These are phyloP conservation scores for Drosophila barbarae DNA, from an alignment of 2,888 invertebrate species.

Conservation along the genomic window DNA sequence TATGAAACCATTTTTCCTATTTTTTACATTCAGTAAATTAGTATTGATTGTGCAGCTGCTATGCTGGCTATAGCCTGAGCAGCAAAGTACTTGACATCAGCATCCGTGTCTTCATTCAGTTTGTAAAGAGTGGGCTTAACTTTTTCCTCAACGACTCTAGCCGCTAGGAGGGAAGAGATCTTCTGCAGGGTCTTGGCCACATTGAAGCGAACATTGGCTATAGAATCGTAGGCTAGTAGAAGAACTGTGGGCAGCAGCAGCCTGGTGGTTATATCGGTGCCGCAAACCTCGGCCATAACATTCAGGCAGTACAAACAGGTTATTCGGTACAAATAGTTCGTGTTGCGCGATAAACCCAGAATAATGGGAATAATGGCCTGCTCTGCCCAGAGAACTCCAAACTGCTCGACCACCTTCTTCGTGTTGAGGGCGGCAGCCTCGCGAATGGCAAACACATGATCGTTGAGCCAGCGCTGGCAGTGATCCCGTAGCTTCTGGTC, in stretches of 20 bases:
- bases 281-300: conserved; percentile 94
- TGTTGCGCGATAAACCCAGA: conserved; percentile 94
- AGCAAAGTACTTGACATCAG: conserved; percentile 99
- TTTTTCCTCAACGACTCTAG: conserved; percentile 91
- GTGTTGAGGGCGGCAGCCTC: conserved; percentile 98
- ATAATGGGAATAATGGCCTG: conserved; percentile 98
- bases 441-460: conserved; percentile 98
- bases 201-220: conserved; percentile 99
- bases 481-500: conserved; percentile 97
- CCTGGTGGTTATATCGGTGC: conserved; percentile 94
- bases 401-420: conserved; percentile 97
- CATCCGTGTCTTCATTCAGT: conserved; percentile 94
- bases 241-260: conserved; percentile 96
- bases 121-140: conserved; percentile 97
- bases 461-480: conserved; percentile 99
- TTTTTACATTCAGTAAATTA: too few relatives aligned
- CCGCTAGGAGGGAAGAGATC: conserved; percentile 94
- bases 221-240: conserved; percentile 94
- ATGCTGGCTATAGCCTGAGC: conserved; percentile 96
- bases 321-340: conserved; percentile 97
- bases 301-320: conserved; percentile 98
- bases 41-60: conserved; percentile 80
- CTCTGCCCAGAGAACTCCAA: conserved; percentile 98
- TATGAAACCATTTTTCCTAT: too few relatives aligned
- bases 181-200: conserved; percentile 98